These are phyloP conservation scores for Halesus radiatus DNA, from an alignment of 1,140 invertebrate species.

Conservation along the genomic window DNA sequence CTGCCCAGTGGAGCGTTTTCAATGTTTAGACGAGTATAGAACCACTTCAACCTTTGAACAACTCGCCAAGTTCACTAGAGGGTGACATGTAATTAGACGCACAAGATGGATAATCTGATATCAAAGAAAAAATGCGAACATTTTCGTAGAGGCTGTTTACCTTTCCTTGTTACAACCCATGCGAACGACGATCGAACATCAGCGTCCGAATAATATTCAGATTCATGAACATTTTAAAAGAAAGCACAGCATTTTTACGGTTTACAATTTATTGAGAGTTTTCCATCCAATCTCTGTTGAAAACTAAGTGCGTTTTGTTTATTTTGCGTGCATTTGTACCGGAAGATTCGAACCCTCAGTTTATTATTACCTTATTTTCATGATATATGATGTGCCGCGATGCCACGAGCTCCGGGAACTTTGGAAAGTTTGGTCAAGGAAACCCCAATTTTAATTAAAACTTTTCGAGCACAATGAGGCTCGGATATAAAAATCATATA, in stretches of 20 bases:
- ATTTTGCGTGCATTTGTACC: too few relatives aligned
- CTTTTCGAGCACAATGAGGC: slow-evolving; percentile 23
- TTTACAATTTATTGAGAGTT: too few relatives aligned
- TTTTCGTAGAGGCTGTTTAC: too few relatives aligned
- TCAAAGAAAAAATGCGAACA: slow-evolving; percentile 27
- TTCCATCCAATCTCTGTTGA: too few relatives aligned
- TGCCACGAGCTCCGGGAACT: background rate
- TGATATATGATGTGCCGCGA: too few relatives aligned
- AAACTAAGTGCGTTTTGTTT: too few relatives aligned
- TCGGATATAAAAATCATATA: slow-evolving; percentile 1
- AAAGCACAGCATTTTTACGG: too few relatives aligned
- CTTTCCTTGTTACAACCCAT: too few relatives aligned
- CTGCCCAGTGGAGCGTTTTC: slow-evolving; percentile 44
- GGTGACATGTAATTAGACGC: slow-evolving; percentile 43
- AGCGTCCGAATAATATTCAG: too few relatives aligned
- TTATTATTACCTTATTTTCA: background rate
- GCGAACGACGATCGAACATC: too few relatives aligned
- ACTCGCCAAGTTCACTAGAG: slow-evolving; percentile 43
- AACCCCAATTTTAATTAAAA: slow-evolving; percentile 41
- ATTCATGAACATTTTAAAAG: too few relatives aligned
- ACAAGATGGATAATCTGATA: slow-evolving; percentile 34
- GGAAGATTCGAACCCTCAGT: too few relatives aligned
- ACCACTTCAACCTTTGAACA: slow-evolving; percentile 46
- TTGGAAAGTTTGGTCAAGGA: slow-evolving; percentile 15
- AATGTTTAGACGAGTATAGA: slow-evolving; percentile 46